These are phyloP conservation scores for Platycercus adscitus DNA, from an alignment of 2,113 vertebrate species.

Conservation along the genomic window DNA sequence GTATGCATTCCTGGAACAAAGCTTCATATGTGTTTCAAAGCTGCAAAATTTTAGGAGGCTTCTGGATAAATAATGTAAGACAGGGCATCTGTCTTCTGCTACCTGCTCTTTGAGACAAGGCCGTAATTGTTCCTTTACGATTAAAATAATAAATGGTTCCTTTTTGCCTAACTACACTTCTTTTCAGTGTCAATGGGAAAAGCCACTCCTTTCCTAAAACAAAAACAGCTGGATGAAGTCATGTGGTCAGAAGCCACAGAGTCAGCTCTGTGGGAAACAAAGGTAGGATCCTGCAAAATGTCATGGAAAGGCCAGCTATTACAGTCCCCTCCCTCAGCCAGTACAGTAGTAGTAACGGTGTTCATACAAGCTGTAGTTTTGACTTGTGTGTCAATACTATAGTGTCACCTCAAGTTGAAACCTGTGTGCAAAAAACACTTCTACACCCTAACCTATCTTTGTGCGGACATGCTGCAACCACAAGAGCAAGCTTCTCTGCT, in stretches of 20 bases:
- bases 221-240: background rate
- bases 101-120: background rate
- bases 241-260: background rate
- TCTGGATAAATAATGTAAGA: background rate
- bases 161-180: background rate
- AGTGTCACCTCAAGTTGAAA: background rate
- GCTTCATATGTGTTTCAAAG: background rate
- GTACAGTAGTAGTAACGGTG: fast-evolving
- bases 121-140: background rate
- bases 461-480: background rate
- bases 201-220: background rate
- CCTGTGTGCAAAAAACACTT: background rate
- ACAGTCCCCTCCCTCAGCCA: background rate
- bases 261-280: background rate
- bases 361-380: background rate
- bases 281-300: fast-evolving
- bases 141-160: background rate
- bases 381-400: background rate
- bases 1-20: background rate
- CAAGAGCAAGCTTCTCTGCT: background rate
- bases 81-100: background rate
- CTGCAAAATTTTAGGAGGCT: background rate
- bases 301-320: background rate
- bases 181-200: background rate
- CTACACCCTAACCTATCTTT: background rate